These are phyloP conservation scores for Pundamilia nyererei DNA, from an alignment of 2,113 vertebrate species.

Conservation along the genomic window DNA sequence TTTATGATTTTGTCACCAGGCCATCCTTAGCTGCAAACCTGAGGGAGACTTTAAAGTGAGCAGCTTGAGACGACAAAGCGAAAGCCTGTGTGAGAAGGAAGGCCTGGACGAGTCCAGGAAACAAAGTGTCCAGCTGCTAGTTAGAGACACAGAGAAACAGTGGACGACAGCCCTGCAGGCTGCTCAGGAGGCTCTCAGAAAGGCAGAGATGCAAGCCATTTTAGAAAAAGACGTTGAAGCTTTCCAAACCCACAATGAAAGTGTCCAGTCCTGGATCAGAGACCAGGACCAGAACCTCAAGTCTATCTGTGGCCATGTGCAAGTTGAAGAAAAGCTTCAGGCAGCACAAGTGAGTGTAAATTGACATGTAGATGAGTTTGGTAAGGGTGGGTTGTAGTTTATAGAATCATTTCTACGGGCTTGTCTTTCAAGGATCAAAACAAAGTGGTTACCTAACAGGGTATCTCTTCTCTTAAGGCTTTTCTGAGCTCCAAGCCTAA, in stretches of 20 bases:
- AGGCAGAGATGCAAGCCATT: background rate
- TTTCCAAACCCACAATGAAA: conserved; percentile 34
- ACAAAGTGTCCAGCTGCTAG: background rate
- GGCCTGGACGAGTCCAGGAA: conserved; percentile 38
- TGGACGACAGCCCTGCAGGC: conserved; percentile 51
- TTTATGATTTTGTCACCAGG: conserved; percentile 11
- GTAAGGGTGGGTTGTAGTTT: background rate
- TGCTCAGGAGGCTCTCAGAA: conserved; percentile 30
- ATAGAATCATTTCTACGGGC: background rate
- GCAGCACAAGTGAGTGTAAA: conserved; percentile 38
- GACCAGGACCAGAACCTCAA: conserved; percentile 33
- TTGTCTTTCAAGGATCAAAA: background rate
- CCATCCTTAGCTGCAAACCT: conserved; percentile 28
- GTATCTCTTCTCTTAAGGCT: conserved; percentile 9
- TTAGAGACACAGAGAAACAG: conserved; percentile 46
- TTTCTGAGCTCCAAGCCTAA: conserved; percentile 25
- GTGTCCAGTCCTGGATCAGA: conserved; percentile 47
- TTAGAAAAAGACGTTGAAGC: conserved; percentile 25
- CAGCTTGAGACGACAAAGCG: conserved; percentile 18
- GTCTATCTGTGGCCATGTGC: background rate
- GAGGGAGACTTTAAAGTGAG: conserved; percentile 58
- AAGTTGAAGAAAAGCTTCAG: conserved; percentile 9
- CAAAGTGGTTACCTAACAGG: background rate
- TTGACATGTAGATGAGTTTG: accelerated
- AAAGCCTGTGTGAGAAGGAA: conserved; percentile 40